A percentile compares a stretch with the other conserved stretches of the same genome.
Evolutionary conservation across 2,797 vertebrate species (phyloP).

Genomic region (Loris lydekkerianus): DNA sequence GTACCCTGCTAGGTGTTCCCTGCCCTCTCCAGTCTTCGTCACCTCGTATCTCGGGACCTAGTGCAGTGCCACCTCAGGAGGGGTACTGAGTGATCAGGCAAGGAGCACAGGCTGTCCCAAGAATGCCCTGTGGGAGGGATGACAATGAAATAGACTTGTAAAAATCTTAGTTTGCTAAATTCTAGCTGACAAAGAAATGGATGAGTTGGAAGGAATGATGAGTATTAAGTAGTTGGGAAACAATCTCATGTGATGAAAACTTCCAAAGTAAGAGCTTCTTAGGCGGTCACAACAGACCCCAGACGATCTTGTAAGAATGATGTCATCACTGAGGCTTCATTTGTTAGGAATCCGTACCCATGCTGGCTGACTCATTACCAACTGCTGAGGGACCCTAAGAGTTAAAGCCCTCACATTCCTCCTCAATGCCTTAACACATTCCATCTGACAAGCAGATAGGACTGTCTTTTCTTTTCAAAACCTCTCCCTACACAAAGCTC

Average conservation of each 20-base stretch:
- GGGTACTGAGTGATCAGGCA: background rate
- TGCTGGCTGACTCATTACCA: slow-evolving; percentile 86
- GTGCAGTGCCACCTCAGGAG: background rate
- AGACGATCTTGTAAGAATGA: slow-evolving; percentile 74
- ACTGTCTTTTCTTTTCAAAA: slow-evolving; percentile 86
- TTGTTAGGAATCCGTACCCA: slow-evolving; percentile 87
- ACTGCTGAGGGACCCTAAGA: slow-evolving; percentile 85
- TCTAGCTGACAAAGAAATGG: slow-evolving; percentile 54
- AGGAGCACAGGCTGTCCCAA: background rate
- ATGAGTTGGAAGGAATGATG: slow-evolving; percentile 48
- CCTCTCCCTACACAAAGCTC: slow-evolving; percentile 82
- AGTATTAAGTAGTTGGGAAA: slow-evolving; percentile 33
- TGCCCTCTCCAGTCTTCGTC: background rate
- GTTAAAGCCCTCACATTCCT: slow-evolving; percentile 90
- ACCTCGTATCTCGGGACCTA: background rate
- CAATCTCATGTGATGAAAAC: slow-evolving; percentile 62
- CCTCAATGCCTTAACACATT: slow-evolving; percentile 85
- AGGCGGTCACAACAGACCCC: slow-evolving; percentile 69
- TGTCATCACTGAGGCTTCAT: slow-evolving; percentile 82
- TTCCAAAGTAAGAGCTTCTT: slow-evolving; percentile 71
- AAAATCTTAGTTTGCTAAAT: slow-evolving; percentile 51
- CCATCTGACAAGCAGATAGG: slow-evolving; percentile 81
- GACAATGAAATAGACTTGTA: background rate
- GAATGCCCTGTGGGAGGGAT: background rate
- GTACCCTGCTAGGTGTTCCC: background rate